phyloP scores from a whole-genome alignment of 2,113 vertebrate species.

The Xiphias gladius region DNA sequence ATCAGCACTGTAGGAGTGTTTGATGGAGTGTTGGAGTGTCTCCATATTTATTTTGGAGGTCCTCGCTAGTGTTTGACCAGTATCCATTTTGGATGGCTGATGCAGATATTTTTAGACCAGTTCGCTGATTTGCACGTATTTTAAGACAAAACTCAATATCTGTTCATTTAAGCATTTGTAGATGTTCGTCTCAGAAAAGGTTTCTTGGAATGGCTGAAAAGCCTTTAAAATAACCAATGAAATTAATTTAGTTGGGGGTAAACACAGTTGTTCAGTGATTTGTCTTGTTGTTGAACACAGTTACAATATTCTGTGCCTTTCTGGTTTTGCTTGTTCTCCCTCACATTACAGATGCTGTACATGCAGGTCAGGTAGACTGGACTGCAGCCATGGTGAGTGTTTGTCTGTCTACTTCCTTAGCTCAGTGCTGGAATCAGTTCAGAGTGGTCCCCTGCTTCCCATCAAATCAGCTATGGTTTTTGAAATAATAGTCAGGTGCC shows the following conservation, averaged over 20 bases:
- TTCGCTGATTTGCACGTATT: slow-evolving; percentile 1
- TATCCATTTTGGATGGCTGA: not conserved
- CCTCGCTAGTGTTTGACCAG: not conserved
- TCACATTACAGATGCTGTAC: not conserved
- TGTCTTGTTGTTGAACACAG: not conserved
- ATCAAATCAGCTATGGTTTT: not conserved
- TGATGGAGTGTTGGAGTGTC: not conserved
- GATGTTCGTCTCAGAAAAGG: not conserved
- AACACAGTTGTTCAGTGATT: not conserved
- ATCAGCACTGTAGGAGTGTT: slow-evolving; percentile 16
- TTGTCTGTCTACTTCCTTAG: not conserved
- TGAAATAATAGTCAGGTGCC: not conserved
- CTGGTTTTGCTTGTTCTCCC: not conserved
- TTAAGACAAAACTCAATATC: not conserved
- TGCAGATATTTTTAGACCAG: not conserved
- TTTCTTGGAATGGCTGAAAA: not conserved
- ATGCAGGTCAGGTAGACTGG: slow-evolving; percentile 13
- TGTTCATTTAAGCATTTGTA: not conserved
- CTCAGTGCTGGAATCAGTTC: slow-evolving; percentile 11
- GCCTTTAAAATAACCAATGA: not conserved
- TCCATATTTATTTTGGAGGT: not conserved
- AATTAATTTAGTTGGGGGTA: not conserved
- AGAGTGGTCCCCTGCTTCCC: not conserved
- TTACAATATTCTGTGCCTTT: not conserved
- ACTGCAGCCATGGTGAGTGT: not conserved